Evolutionary conservation across 1,140 invertebrate species (phyloP), one percentile per base, ranked within the genome.

Genomic region (Zaprionus tsacasi): DNA sequence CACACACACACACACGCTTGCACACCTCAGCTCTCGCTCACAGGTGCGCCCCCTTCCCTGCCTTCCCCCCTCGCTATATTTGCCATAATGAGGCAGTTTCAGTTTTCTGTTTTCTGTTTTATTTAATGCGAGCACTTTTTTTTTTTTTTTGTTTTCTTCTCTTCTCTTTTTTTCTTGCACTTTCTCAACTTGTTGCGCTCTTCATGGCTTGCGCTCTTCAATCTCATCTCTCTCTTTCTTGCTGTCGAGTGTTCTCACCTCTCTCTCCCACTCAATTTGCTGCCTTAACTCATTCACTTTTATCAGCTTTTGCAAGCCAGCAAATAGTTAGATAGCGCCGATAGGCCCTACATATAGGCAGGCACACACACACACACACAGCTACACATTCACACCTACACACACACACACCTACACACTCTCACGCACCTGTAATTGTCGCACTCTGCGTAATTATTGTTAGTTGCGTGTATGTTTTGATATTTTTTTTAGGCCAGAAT

Each of bases 281-380:
- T 54, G 11, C 6, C 10, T 64, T 35, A 54, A 8, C 43, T 15
- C 69, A 50, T 56, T 58, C 66, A 63, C 25, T 81, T 81, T 86
- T 87, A 87, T 88, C 83, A 87, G 85, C 83, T 83, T 88, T 89
- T 80, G 83, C 83, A 83, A 78, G 79, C 77, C 54, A 54, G 15
- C 52, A 50, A 69, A 54, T 56, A 67, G 83, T 88, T 87, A 87
- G 83, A 87, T 87, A 87, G 78, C 74, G 67, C 65, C 80, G 85
- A 88, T 87, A 87, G 76, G 54, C 59, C 21, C 25, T 25, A 36
- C 30, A 11, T 35, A 17, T 17, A 48, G 15, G 7, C 36, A 38
- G 43, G 65, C 48, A 58, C n/a, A 65, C 43, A 12, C n/a, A 27
- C 1, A 2, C 25, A 27, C 27, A 30, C 3, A 30, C 27, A 30